Percentiles rank a stretch among this genome's conserved stretches.
phyloP scores from a whole-genome alignment of 2,797 vertebrate species.

The Synaphobranchus kaupii region DNA sequence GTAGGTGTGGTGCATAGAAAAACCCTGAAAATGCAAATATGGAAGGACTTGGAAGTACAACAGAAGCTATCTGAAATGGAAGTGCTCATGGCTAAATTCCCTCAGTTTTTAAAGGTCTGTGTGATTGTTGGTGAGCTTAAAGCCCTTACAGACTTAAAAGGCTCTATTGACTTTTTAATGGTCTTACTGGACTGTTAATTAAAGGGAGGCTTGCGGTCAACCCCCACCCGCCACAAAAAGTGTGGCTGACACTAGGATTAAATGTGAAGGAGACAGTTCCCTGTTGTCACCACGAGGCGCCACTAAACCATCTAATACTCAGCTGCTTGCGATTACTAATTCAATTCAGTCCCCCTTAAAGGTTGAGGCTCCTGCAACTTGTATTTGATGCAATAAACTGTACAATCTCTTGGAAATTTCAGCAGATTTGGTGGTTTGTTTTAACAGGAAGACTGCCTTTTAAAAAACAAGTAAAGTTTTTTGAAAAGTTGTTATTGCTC shows the following conservation, averaged over 20 bases:
- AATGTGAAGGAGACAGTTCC: neutral
- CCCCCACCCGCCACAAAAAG: constrained; percentile 33
- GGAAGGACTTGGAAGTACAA: constrained; percentile 41
- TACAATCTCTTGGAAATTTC: neutral
- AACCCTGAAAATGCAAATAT: constrained; percentile 34
- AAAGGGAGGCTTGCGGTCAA: constrained; percentile 60
- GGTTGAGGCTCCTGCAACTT: neutral
- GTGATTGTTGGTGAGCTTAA: constrained; percentile 57
- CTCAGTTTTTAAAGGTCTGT: constrained; percentile 54
- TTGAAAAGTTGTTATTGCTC: neutral
- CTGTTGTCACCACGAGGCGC: constrained; percentile 52
- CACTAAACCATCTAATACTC: constrained; percentile 48
- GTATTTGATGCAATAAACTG: neutral
- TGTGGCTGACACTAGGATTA: constrained; percentile 34
- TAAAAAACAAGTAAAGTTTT: neutral
- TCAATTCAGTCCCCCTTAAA: neutral
- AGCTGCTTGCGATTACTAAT: neutral
- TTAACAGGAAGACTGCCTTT: neutral
- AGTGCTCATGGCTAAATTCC: constrained; percentile 51
- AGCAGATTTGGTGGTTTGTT: neutral
- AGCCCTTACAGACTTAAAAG: constrained; percentile 69
- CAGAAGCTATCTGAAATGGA: constrained; percentile 56
- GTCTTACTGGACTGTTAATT: constrained; percentile 59
- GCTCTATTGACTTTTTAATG: constrained; percentile 68
- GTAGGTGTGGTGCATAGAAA: constrained; percentile 31